Conservation (phyloP, 2,113 vertebrate species). For the Emydura subglobosa region DNA sequence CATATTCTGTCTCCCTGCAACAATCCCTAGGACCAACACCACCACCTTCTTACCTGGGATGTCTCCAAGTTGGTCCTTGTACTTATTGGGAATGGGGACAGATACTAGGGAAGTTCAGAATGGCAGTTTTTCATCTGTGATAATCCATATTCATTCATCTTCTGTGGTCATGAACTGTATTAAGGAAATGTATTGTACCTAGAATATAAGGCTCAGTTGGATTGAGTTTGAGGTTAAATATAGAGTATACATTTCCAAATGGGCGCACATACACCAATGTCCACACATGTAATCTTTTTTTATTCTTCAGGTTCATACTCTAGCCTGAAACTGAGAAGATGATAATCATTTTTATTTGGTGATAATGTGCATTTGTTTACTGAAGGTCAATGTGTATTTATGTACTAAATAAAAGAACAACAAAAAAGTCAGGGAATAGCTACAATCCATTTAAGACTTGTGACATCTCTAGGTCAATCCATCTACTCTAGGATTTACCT, state of each 20-base stretch:
- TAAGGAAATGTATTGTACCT: neutral
- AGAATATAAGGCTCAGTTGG: neutral
- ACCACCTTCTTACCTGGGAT: neutral
- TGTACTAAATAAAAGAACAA: neutral
- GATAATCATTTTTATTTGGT: neutral
- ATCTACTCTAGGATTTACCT: neutral
- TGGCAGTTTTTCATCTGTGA: neutral
- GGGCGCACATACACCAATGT: neutral
- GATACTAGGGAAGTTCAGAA: neutral
- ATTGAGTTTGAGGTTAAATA: neutral
- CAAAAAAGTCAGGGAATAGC: neutral
- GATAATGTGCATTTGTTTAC: neutral
- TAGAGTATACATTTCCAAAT: neutral
- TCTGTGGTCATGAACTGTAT: neutral
- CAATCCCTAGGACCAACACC: neutral
- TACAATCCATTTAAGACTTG: neutral
- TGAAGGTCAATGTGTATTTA: rapidly evolving
- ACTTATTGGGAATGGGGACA: neutral
- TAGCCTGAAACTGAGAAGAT: neutral
- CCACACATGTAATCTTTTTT: neutral
- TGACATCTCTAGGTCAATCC: neutral
- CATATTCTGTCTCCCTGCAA: neutral
- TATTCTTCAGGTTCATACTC: neutral
- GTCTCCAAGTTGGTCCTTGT: neutral
- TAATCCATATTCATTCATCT: neutral